Percentiles rank a stretch among this genome's conserved stretches.
These are phyloP conservation scores for Drosophila micromelanica DNA, from an alignment of 1,140 invertebrate genomes.

Conservation along the genomic window DNA sequence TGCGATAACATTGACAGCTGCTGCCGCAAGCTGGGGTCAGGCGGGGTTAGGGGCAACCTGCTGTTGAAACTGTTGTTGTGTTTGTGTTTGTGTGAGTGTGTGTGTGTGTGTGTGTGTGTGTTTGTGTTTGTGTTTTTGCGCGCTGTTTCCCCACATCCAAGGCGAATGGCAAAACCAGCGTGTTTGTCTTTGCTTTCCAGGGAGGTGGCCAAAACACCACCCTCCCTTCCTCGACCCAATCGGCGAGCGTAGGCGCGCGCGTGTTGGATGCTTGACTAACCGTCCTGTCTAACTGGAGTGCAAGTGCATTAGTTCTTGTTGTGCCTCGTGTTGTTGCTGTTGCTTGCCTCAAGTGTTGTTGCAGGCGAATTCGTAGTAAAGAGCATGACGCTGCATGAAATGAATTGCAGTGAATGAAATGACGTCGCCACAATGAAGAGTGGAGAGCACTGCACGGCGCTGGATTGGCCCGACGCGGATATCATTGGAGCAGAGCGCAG, in stretches of 20 bases:
- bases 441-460: neutral
- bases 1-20: slow-evolving; percentile 76
- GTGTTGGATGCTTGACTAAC: slow-evolving; percentile 65
- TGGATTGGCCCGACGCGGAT: no score
- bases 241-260: slow-evolving; percentile 49
- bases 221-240: no score
- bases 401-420: slow-evolving; percentile 70
- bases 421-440: slow-evolving; percentile 50
- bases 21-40: slow-evolving; percentile 57
- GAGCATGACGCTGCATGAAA: slow-evolving; percentile 69
- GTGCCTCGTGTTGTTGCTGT: slow-evolving; percentile 22
- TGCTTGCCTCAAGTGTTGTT: slow-evolving; percentile 23
- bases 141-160: slow-evolving; percentile 58
- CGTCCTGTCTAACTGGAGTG: slow-evolving; percentile 45
- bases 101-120: slow-evolving; percentile 58
- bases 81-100: slow-evolving; percentile 46
- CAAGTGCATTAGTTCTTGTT: slow-evolving; percentile 58
- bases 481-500: neutral
- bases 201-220: neutral
- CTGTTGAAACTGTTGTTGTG: slow-evolving; percentile 33
- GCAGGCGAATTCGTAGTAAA: slow-evolving; percentile 57
- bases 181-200: slow-evolving; percentile 79
- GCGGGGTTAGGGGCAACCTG: slow-evolving; percentile 18
- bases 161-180: slow-evolving; percentile 66
- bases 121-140: slow-evolving; percentile 42